Evolutionary conservation across 92 coral and sea anemone species (phyloP).

Genomic region (Montipora capitata): DNA sequence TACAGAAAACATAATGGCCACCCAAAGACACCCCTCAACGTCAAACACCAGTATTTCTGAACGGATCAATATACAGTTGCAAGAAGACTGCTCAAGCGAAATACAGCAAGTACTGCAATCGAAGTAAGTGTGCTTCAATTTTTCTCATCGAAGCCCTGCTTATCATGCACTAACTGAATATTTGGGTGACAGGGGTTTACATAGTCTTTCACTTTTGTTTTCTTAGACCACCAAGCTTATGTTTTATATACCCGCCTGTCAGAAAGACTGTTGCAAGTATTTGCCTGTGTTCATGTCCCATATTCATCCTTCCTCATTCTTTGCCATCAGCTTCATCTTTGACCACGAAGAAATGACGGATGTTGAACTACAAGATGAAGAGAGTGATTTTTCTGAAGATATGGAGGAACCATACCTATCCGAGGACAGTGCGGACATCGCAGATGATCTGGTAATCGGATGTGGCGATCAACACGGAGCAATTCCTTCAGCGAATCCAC

Average conservation of each 20-base stretch:
- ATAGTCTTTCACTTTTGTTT: no score
- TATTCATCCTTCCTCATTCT: not conserved
- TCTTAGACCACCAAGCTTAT: no score
- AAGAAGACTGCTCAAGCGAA: not conserved
- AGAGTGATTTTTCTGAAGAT: not conserved
- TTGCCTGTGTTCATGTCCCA: not conserved
- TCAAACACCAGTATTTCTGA: not conserved
- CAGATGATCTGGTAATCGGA: constrained; percentile 7
- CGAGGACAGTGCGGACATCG: not conserved
- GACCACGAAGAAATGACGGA: not conserved
- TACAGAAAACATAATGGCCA: not conserved
- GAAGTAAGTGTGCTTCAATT: not conserved
- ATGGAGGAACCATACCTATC: not conserved
- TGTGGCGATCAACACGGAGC: not conserved
- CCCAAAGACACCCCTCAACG: not conserved
- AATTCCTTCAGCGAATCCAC: not conserved
- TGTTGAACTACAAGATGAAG: not conserved
- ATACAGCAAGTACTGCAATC: not conserved
- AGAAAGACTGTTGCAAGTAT: no score
- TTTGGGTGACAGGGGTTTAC: no score
- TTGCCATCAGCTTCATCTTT: not conserved
- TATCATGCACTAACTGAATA: not conserved
- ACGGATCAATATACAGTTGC: not conserved
- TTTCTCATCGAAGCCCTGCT: not conserved
- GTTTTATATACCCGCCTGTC: no score